Evolutionary conservation across 2,797 vertebrate species (phyloP), one percentile per base, ranked within the genome.

Genomic region (Chiroxiphia lanceolata): DNA sequence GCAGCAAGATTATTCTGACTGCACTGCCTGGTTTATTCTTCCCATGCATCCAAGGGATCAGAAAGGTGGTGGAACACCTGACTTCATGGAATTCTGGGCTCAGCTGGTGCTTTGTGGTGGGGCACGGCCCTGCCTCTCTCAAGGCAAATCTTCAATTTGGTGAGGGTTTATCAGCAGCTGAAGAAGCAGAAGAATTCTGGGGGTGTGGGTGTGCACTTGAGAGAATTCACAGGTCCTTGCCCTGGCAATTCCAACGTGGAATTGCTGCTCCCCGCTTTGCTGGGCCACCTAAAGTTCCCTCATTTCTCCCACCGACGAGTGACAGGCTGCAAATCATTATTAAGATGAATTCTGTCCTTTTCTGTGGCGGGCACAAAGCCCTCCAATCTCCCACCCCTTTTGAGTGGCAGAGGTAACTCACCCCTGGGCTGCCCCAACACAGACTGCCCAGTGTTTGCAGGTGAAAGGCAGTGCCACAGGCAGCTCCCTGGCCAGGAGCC

Each of bases 361-460:
- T 8, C 56, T 51, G 29, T 38, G 51, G 29, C 4, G 34, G 36
- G 33, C 59, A 44, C 25, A 50, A 71, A 91, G 13, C 5, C 3
- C 69, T 51, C 70, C 65, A 40, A 5, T 4, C 51, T 9, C 17
- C 27, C 10, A 33, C 5, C 9, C 19, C 36, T 65, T 65, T 47
- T 2, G 11, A 80, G 50, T 1, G 6, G n/a, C 36, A 54, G 34
- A 16, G 64, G 26, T 29, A 54, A 16, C 0, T 7, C 38, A 2
- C 22, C 47, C 13, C 3, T 15, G 17, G 36, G 36, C 31, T 44
- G 56, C 40, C 31, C 33, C 53, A n/a, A 14, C 29, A 48, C 1
- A 34, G 74, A 34, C 75, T 33, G 54, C 15, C 3, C 64, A 8
- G n/a, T 5, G 26, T 11, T 74, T 81, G 54, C 23, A 9, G 4